Evolutionary conservation across 2,113 vertebrate species (phyloP), one percentile per base, ranked within the genome.

Genomic region (Vanacampus margaritifer): DNA sequence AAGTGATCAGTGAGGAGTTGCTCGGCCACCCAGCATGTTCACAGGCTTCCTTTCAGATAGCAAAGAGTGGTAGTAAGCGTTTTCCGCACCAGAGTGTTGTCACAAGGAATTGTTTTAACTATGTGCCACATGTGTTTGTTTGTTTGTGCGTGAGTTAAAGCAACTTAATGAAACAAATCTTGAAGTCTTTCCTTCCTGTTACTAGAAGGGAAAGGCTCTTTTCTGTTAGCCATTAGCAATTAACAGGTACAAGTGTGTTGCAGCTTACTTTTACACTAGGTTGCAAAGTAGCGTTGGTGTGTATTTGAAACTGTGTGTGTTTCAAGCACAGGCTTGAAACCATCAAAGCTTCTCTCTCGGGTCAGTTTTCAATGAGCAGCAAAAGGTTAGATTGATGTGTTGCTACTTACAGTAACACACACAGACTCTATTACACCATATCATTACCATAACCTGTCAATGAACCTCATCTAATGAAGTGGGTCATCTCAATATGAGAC

Each of bases 351-450:
- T 65, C 50, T 77, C 70, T 69, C 43, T 71, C 78, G 64, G 83
- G 85, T 90, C 83, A 45, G 79, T 84, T 89, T 88, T 84, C 89
- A 88, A 79, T 35, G 32, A 75, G 79, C 81, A 87, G 87, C 85
- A 87, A 88, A 87, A 89, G 85, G 89, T 90, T 88, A 89, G 84
- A 86, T 80, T 79, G 78, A 87, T 88, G 83, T 89, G 87, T 86
- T 80, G 78, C 85, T 84, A 76, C 89, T 87, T 86, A 84, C 79
- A 83, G 86, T 84, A 85, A 88, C 87, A 86, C 87, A 86, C 74
- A 63, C 63, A 3, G 1, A 75, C 77, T 79, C 59, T 65, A 78
- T 82, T 67, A 72, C 82, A 63, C 74, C 69, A 8, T 75, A 79
- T 84, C 74, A 65, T 77, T 78, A 81, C 64, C 69, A 43, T 71